Base-by-base conservation (phyloP, 2,113 vertebrate species). In the Amblyornis subalaris region DNA sequence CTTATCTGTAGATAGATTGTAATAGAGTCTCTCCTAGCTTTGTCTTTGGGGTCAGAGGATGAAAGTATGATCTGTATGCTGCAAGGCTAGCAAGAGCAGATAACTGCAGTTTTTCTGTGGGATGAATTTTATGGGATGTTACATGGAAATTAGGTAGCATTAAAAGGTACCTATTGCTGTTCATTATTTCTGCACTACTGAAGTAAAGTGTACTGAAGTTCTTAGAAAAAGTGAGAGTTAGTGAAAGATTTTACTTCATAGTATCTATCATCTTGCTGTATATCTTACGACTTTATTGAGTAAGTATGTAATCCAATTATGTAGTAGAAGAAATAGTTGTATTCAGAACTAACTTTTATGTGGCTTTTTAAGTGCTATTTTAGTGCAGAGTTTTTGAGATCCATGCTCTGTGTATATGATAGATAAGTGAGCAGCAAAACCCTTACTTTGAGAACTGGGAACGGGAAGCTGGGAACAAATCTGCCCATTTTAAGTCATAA, bases 361-460 rank as follows among this genome's bases (percentile, higher is more conserved):
- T 57, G 15, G 10, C 16, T 42, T n/a, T 85, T 90, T 5, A 61
- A 62, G 25, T 23, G 16, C 18, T 42, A 18, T 55, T 67, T 24
- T 55, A 31, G 20, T 85, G n/a, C 33, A 31, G 2, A 45, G 25
- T 38, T 77, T 73, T 44, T 80, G 58, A 76, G 40, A 55, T 67
- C 4, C 2, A 1, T 74, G 17, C 14, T 88, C 9, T 31, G 5
- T 70, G 7, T 80, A 8, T 23, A 2, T 11, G 21, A 2, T 10
- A 33, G 3, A 25, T 17, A 20, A 26, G 10, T 51, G 64, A 70
- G 28, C 25, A 60, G 67, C 26, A 85, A 47, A 85, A 2, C 13
- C 10, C 3, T 23, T 85, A 10, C 22, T 75, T 83, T 72, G 7
- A n/a, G 18, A 88, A 72, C 5, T 79, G 48, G 17, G 36, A 58